These are phyloP conservation scores for Tricholauxania praeusta DNA, from an alignment of 2,888 invertebrate genomes.

Conservation along the genomic window DNA sequence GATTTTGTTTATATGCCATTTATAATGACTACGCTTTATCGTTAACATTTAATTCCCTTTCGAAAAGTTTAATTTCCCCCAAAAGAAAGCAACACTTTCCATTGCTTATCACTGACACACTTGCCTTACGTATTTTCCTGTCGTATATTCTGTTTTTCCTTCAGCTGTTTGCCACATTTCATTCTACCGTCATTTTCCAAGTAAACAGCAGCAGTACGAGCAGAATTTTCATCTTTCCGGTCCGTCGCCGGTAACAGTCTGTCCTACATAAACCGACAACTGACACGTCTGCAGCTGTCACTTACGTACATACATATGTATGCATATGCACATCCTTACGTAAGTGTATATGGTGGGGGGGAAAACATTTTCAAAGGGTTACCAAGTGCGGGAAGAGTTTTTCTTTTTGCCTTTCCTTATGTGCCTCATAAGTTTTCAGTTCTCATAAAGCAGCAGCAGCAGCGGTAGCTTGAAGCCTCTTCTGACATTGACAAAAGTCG, in stretches of 20 bases:
- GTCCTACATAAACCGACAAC: conserved; percentile 14
- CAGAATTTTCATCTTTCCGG: conserved; percentile 27
- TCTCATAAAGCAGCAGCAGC: neutral
- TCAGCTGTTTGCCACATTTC: too few relatives aligned
- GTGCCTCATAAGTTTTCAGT: conserved; percentile 1
- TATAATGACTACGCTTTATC: too few relatives aligned
- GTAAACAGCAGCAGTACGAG: too few relatives aligned
- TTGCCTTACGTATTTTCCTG: too few relatives aligned
- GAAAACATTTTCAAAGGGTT: neutral
- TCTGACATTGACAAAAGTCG: conserved; percentile 32
- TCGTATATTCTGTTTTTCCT: too few relatives aligned
- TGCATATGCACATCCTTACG: neutral
- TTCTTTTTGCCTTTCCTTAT: neutral
- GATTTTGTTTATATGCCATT: too few relatives aligned
- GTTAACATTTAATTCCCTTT: too few relatives aligned
- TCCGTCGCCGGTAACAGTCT: conserved; percentile 28
- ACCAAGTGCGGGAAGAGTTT: neutral
- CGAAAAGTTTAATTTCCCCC: too few relatives aligned
- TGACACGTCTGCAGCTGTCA: conserved; percentile 30
- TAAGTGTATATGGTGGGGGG: neutral
- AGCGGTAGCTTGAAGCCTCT: conserved; percentile 6
- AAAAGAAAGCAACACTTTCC: too few relatives aligned
- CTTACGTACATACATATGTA: neutral
- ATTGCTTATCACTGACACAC: too few relatives aligned
- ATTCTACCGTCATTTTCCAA: too few relatives aligned